phyloP scores from a whole-genome alignment of 2,888 invertebrate genomes.

The Salpingus planirostris region DNA sequence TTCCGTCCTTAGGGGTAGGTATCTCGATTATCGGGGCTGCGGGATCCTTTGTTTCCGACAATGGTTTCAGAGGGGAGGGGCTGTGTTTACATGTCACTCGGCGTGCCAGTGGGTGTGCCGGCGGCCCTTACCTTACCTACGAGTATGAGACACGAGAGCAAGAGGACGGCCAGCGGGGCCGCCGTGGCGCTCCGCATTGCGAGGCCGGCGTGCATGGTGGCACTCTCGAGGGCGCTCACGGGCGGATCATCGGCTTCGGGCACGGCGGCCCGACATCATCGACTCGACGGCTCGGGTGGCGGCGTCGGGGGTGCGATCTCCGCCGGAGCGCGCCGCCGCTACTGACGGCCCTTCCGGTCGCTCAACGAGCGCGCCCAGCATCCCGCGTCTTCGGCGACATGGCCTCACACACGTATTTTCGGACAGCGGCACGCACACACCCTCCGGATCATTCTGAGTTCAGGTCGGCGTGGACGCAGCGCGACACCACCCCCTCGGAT shows the following conservation, averaged over 20 bases:
- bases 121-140: slow-evolving; percentile 32
- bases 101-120: slow-evolving; percentile 40
- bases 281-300: slow-evolving; percentile 35
- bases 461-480: slow-evolving; percentile 30
- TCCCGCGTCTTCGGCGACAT: slow-evolving; percentile 28
- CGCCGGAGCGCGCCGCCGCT: slow-evolving; percentile 17
- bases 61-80: slow-evolving; percentile 39
- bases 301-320: slow-evolving; percentile 21
- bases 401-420: slow-evolving; percentile 16
- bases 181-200: slow-evolving; percentile 33
- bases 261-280: slow-evolving; percentile 35
- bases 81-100: slow-evolving; percentile 41
- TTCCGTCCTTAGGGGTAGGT: no score
- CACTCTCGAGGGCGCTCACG: slow-evolving; percentile 28
- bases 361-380: slow-evolving; percentile 27
- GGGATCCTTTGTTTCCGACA: slow-evolving; percentile 31
- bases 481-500: slow-evolving; percentile 33
- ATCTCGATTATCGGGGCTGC: no score
- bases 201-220: slow-evolving; percentile 27
- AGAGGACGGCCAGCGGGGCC: slow-evolving; percentile 32
- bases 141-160: slow-evolving; percentile 35
- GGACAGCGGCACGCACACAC: slow-evolving; percentile 27
- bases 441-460: slow-evolving; percentile 32
- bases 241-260: slow-evolving; percentile 37
- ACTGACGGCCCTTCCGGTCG: slow-evolving; percentile 12